Evolutionary conservation across 2,113 vertebrate species (phyloP).

Genomic region (Pedionomus torquatus): DNA sequence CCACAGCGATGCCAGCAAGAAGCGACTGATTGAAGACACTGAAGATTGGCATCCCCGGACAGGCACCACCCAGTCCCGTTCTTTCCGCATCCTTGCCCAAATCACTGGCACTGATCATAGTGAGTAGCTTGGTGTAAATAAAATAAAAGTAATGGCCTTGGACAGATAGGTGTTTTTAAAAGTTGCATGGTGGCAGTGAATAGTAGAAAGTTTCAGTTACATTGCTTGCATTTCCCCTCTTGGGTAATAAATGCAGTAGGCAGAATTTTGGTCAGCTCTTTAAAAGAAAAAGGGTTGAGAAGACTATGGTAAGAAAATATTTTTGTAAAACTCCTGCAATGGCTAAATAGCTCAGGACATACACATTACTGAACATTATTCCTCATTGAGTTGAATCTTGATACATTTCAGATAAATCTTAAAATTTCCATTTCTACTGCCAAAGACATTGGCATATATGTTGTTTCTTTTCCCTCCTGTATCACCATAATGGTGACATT

Average conservation of each 20-base stretch:
- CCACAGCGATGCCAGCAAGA: slow-evolving; percentile 93
- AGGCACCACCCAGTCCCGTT: slow-evolving; percentile 94
- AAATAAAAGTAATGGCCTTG: accelerated
- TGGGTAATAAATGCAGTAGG: neutral
- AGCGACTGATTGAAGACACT: slow-evolving; percentile 92
- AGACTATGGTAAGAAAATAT: neutral
- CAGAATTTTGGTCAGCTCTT: neutral
- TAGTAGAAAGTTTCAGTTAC: neutral
- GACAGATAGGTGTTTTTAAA: neutral
- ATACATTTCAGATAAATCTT: neutral
- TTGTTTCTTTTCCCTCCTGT: accelerated
- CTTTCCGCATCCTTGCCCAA: slow-evolving; percentile 95
- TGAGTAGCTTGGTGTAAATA: slow-evolving; percentile 3
- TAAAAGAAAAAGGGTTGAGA: neutral
- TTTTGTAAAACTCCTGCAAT: neutral
- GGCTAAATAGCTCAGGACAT: neutral
- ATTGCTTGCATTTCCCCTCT: neutral
- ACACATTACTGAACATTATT: accelerated
- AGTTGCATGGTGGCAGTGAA: accelerated
- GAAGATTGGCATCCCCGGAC: slow-evolving; percentile 95
- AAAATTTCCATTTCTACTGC: neutral
- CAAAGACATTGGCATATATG: neutral
- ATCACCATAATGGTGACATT: neutral
- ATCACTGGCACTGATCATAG: slow-evolving; percentile 93
- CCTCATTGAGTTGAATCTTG: neutral